phyloP scores from a whole-genome alignment of 2,113 vertebrate genomes.

The Gavia stellata region DNA sequence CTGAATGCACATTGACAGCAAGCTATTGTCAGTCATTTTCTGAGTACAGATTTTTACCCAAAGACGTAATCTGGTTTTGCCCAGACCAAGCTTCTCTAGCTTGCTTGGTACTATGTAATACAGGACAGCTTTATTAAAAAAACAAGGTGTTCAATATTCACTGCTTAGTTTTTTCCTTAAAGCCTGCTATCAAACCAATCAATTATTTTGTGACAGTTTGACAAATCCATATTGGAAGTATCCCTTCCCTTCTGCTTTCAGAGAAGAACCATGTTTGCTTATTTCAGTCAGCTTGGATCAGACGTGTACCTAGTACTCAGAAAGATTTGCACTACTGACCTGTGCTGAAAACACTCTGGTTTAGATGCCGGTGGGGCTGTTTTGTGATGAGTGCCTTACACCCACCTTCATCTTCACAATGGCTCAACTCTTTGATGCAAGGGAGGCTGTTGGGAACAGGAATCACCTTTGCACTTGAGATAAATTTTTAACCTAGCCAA shows the following conservation, averaged over 20 bases:
- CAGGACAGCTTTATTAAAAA: not conserved
- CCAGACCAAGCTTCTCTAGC: not conserved
- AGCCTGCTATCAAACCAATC: not conserved
- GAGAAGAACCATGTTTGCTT: not conserved
- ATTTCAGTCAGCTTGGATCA: not conserved
- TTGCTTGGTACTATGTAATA: not conserved
- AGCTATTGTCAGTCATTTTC: not conserved
- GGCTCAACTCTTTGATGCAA: not conserved
- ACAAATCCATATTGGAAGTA: not conserved
- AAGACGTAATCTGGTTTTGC: not conserved
- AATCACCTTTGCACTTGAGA: not conserved
- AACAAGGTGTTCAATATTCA: not conserved
- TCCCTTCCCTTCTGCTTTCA: not conserved
- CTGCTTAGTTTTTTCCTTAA: not conserved
- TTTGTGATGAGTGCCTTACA: not conserved
- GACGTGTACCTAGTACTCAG: not conserved
- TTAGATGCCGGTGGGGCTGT: not conserved
- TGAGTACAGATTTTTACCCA: not conserved
- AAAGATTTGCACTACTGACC: not conserved
- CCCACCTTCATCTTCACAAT: not conserved
- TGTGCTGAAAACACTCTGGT: not conserved
- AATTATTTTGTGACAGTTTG: not conserved
- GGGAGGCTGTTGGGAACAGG: not conserved
- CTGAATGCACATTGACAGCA: not conserved
- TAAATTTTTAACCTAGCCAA: not conserved